Percentiles rank a stretch among this genome's conserved stretches.
These are phyloP conservation scores for Xenopus laevis DNA, from an alignment of 2,113 vertebrate species.

Conservation along the genomic window DNA sequence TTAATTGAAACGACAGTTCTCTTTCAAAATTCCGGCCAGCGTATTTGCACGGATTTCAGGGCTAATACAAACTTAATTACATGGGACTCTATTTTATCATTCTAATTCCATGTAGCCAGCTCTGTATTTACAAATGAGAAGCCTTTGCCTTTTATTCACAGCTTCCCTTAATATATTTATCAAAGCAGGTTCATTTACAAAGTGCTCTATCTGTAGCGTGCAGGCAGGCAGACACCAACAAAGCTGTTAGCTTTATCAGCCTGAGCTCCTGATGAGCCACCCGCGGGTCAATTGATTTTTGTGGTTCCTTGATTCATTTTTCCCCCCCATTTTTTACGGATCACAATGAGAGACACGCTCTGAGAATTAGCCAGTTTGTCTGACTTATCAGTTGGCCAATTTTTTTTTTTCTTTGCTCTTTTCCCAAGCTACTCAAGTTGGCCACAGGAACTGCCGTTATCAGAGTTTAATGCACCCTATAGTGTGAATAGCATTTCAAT, in stretches of 20 bases:
- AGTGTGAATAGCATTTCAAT: slow-evolving; percentile 99
- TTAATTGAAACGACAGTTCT: slow-evolving; percentile 99
- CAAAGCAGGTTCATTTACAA: slow-evolving; percentile 99
- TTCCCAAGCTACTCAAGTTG: slow-evolving; percentile 99
- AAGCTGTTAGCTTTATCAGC: slow-evolving; percentile 99
- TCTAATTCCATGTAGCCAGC: slow-evolving; percentile 99
- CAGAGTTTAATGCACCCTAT: slow-evolving; percentile 99
- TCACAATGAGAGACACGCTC: slow-evolving; percentile 99
- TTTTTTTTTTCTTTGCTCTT: slow-evolving; percentile 61
- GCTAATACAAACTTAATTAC: slow-evolving; percentile 99
- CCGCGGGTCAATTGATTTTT: slow-evolving; percentile 99
- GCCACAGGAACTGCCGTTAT: slow-evolving; percentile 99
- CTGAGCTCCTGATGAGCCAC: slow-evolving; percentile 94
- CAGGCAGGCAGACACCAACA: slow-evolving; percentile 99
- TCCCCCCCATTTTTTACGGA: slow-evolving; percentile 80
- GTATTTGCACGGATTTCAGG: slow-evolving; percentile 99
- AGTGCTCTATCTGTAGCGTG: slow-evolving; percentile 99
- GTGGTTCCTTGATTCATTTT: slow-evolving; percentile 98
- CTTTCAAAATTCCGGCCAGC: slow-evolving; percentile 97
- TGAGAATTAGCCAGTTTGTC: slow-evolving; percentile 99
- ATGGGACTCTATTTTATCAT: slow-evolving; percentile 99
- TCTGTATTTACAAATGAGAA: slow-evolving; percentile 99
- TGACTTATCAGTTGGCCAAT: slow-evolving; percentile 96
- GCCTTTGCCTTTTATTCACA: slow-evolving; percentile 99
- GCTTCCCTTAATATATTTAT: slow-evolving; percentile 99